Percentiles rank a stretch among this genome's conserved stretches.
These are phyloP conservation scores for Noctua fimbriata DNA, from an alignment of 2,888 invertebrate genomes.

Conservation along the genomic window DNA sequence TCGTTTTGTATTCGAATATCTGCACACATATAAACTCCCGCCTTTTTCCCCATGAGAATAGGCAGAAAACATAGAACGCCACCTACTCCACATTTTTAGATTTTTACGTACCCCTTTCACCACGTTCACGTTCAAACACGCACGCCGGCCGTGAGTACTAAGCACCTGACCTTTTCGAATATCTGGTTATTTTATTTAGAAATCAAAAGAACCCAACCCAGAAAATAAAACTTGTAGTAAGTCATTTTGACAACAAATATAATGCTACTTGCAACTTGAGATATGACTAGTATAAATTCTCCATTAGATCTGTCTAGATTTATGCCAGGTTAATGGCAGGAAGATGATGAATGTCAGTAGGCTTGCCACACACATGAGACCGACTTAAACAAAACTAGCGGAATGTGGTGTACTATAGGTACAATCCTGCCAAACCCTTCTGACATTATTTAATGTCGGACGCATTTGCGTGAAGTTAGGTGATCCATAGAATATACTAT, in stretches of 20 bases:
- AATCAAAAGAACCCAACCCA: background rate
- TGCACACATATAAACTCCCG: background rate
- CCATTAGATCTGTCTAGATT: background rate
- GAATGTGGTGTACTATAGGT: background rate
- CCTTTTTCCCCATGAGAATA: background rate
- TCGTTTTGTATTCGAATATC: too few relatives aligned
- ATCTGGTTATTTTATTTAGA: background rate
- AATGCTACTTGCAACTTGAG: too few relatives aligned
- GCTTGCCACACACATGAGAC: background rate
- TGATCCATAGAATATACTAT: background rate
- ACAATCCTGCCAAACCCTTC: background rate
- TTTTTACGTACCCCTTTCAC: background rate
- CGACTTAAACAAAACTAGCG: background rate
- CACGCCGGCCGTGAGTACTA: background rate
- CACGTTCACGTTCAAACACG: background rate
- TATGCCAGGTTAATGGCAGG: too few relatives aligned
- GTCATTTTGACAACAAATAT: too few relatives aligned
- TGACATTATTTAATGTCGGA: too few relatives aligned
- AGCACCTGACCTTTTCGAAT: background rate
- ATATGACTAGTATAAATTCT: background rate
- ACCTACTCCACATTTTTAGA: too few relatives aligned
- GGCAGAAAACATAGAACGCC: background rate
- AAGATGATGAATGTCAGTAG: too few relatives aligned
- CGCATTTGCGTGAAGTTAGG: background rate
- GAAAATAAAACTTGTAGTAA: background rate